Evolutionary conservation across 2,888 invertebrate species (phyloP).

Genomic region (Heliconius ethilla): DNA sequence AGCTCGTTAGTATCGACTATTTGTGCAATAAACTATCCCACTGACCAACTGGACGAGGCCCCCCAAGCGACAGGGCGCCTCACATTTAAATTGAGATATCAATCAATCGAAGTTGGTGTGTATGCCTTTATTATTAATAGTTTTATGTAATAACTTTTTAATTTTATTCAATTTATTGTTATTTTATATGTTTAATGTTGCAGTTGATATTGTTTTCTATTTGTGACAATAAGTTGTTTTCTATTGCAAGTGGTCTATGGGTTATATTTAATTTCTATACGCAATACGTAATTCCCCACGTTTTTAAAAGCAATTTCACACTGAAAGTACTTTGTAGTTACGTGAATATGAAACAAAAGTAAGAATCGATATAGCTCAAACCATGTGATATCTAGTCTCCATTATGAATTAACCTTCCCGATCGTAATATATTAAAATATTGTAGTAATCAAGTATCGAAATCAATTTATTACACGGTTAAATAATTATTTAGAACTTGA

Average conservation of each 20-base stretch:
- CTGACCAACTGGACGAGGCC: conserved; percentile 71
- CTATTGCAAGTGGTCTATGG: conserved; percentile 14
- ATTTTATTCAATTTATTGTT: conserved; percentile 21
- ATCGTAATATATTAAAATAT: conserved; percentile 39
- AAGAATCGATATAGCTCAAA: conserved; percentile 64
- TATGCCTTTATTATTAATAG: background rate
- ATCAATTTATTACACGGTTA: conserved; percentile 38
- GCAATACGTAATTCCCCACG: conserved; percentile 15
- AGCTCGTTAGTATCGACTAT: conserved; percentile 66
- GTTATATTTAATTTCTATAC: conserved; percentile 22
- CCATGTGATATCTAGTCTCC: conserved; percentile 82
- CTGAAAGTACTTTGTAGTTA: conserved; percentile 32
- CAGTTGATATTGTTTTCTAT: conserved; percentile 27
- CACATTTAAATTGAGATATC: conserved; percentile 10
- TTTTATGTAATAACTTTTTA: conserved; percentile 23
- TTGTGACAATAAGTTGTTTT: conserved; percentile 17
- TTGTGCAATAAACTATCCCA: conserved; percentile 76
- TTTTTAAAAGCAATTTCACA: conserved; percentile 52
- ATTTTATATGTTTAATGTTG: conserved; percentile 25
- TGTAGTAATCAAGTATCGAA: conserved; percentile 35
- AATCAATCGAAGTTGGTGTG: conserved; percentile 7
- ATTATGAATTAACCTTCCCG: conserved; percentile 62
- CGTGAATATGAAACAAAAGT: conserved; percentile 38
- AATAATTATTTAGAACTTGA: conserved; percentile 45
- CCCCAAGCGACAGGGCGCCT: background rate